These are phyloP conservation scores for Lepilemur septentrionalis DNA, from an alignment of 2,797 vertebrate genomes.

Conservation along the genomic window DNA sequence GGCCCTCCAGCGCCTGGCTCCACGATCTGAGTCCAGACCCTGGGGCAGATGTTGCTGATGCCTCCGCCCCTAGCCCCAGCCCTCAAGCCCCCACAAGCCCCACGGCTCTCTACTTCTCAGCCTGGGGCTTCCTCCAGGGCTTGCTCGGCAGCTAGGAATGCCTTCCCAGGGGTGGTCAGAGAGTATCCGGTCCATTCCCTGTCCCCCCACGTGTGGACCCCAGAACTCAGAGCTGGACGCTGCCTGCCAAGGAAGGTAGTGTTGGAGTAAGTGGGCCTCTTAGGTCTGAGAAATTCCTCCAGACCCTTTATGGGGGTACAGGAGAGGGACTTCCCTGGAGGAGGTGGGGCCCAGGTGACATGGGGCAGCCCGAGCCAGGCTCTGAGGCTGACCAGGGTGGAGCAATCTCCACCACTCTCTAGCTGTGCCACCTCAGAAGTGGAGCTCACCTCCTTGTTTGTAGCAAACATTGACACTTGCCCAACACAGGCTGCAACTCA, in stretches of 20 bases:
- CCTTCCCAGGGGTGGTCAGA: neutral
- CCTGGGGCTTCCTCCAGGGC: neutral
- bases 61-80: no score
- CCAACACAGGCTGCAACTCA: fast-evolving
- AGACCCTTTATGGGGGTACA: neutral
- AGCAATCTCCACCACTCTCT: neutral
- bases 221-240: neutral
- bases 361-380: neutral
- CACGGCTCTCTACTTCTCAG: neutral
- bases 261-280: neutral
- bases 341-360: neutral
- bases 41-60: no score
- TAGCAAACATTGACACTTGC: neutral
- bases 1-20: no score
- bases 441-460: no score
- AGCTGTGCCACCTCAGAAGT: neutral
- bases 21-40: no score
- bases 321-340: neutral
- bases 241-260: neutral
- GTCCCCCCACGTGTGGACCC: fast-evolving
- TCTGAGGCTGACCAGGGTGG: neutral
- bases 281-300: neutral
- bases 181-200: neutral
- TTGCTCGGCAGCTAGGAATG: no score
- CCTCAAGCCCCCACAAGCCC: neutral